phyloP scores from a whole-genome alignment of 2,888 invertebrate species.

The Operophtera brumata region DNA sequence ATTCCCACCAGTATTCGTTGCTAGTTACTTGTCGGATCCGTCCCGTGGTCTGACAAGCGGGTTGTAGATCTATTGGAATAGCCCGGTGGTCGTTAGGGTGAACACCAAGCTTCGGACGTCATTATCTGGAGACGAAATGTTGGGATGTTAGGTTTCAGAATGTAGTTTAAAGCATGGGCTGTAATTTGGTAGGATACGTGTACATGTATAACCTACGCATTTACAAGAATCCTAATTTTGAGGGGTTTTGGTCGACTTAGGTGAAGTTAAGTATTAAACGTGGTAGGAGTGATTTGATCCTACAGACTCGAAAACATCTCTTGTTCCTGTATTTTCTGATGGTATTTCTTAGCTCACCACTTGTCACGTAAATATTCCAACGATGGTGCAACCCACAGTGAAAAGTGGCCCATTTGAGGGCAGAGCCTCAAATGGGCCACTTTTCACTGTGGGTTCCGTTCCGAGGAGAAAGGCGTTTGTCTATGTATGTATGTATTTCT shows the following conservation, averaged over 20 bases:
- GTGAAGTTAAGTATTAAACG: neutral
- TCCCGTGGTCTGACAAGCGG: neutral
- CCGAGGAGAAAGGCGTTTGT: no score
- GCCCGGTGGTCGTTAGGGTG: conserved; percentile 54
- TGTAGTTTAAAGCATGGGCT: conserved; percentile 18
- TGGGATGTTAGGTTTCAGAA: conserved; percentile 23
- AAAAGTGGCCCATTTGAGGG: no score
- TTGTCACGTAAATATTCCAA: no score
- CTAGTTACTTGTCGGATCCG: conserved; percentile 11
- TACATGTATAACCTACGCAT: neutral
- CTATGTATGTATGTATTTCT: no score
- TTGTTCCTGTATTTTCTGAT: no score
- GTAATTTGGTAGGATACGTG: conserved; percentile 10
- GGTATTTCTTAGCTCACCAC: no score
- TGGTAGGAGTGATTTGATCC: no score
- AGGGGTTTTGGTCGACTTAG: neutral
- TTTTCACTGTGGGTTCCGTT: no score
- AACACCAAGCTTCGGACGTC: conserved; percentile 37
- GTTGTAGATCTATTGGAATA: conserved; percentile 50
- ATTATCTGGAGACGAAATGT: conserved; percentile 30
- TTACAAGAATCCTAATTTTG: neutral
- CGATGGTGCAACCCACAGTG: no score
- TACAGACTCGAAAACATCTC: no score
- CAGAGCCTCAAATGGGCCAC: no score
- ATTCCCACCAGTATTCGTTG: no score